A percentile compares a stretch with the other conserved stretches of the same genome.
These are phyloP conservation scores for Nerophis ophidion DNA, from an alignment of 2,113 vertebrate species.

Conservation along the genomic window DNA sequence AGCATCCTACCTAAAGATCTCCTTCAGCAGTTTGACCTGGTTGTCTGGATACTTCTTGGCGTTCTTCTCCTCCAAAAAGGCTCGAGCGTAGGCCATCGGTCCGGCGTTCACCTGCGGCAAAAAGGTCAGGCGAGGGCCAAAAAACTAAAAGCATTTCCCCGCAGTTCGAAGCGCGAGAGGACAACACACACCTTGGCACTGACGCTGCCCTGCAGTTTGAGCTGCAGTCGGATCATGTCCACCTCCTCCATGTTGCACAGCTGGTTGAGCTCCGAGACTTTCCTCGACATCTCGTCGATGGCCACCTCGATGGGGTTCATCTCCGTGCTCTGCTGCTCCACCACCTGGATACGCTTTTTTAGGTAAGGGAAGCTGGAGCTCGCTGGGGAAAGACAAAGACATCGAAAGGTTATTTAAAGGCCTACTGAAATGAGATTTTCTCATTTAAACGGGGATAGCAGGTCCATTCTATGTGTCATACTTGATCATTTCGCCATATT, in stretches of 20 bases:
- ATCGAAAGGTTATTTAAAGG: too few relatives aligned
- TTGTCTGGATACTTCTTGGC: slow-evolving; percentile 97
- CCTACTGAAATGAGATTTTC: too few relatives aligned
- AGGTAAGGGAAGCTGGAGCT: slow-evolving; percentile 91
- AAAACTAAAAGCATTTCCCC: not conserved
- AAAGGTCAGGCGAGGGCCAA: slow-evolving; percentile 6
- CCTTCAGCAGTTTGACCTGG: slow-evolving; percentile 94
- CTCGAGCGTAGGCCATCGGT: slow-evolving; percentile 95
- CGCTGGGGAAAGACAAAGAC: slow-evolving; percentile 62
- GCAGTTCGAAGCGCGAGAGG: not conserved
- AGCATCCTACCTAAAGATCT: slow-evolving; percentile 89
- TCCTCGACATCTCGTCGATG: slow-evolving; percentile 97
- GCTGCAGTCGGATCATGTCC: slow-evolving; percentile 97
- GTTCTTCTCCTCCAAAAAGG: slow-evolving; percentile 95
- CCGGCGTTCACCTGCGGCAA: slow-evolving; percentile 87
- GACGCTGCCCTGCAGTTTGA: slow-evolving; percentile 97
- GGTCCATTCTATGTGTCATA: too few relatives aligned
- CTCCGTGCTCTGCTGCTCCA: slow-evolving; percentile 91
- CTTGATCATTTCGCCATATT: too few relatives aligned
- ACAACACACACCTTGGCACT: slow-evolving; percentile 72
- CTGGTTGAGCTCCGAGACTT: slow-evolving; percentile 93
- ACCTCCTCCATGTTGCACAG: slow-evolving; percentile 92
- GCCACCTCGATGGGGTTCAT: slow-evolving; percentile 98
- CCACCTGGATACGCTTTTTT: slow-evolving; percentile 94
- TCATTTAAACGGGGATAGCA: too few relatives aligned